phyloP scores from a whole-genome alignment of 1,140 invertebrate species.

The Brachionus sp. region DNA sequence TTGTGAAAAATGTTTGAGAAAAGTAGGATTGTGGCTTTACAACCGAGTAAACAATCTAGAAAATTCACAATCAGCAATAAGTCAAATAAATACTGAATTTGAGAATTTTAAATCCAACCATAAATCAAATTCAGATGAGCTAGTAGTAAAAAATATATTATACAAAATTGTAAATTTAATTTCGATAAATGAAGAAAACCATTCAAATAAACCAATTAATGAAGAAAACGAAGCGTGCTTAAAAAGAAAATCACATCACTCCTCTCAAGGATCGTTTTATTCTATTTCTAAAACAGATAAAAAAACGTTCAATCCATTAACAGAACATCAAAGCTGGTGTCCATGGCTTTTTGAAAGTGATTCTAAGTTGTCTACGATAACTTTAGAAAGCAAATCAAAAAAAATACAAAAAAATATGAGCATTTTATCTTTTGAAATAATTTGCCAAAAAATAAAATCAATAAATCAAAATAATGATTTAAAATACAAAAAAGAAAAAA shows the following conservation, averaged over 20 bases:
- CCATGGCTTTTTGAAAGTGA: constrained; percentile 21
- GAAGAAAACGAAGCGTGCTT: not conserved
- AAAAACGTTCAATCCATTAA: constrained; percentile 15
- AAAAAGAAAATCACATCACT: constrained; percentile 12
- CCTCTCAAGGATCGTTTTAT: not conserved
- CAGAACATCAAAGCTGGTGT: constrained; percentile 34
- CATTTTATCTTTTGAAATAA: not conserved
- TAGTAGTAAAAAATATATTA: not conserved
- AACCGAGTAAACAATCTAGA: not conserved
- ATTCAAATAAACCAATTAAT: not conserved
- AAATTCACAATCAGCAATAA: not conserved
- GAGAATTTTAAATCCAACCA: not conserved
- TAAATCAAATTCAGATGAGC: not conserved
- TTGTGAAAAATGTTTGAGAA: constrained; percentile 16
- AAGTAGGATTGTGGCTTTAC: constrained; percentile 26
- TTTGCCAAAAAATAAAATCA: not conserved
- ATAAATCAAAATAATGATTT: not conserved
- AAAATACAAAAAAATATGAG: not conserved
- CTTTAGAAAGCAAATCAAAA: not conserved
- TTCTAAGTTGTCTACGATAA: not conserved
- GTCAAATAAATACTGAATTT: not conserved
- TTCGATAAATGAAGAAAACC: not conserved
- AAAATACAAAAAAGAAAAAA: not conserved
- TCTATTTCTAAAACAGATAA: not conserved
- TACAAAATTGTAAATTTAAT: not conserved